These are phyloP conservation scores for Apostichopus californicus DNA, from an alignment of 35 echinoderm and acorn worm genomes.

Conservation along the genomic window DNA sequence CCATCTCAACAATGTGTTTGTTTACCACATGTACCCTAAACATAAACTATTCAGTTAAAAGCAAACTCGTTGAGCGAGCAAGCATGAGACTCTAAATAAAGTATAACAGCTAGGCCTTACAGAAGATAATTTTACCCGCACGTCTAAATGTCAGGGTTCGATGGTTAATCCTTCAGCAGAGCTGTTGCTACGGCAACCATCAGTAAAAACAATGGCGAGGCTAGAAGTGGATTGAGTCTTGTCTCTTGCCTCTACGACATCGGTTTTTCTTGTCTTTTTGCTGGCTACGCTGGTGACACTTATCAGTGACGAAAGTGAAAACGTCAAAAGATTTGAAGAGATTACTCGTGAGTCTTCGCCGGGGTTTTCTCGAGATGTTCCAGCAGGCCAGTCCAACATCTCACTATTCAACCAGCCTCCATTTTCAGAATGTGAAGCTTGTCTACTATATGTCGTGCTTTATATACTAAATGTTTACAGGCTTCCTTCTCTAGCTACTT, in stretches of 20 bases:
- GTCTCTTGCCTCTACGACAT: background rate
- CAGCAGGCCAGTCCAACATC: too few species aligned
- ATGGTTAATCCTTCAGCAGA: background rate
- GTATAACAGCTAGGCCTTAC: background rate
- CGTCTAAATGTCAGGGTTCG: slow-evolving; percentile 33
- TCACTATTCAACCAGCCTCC: too few species aligned
- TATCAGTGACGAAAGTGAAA: background rate
- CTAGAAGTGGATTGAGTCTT: background rate
- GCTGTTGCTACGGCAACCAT: slow-evolving; percentile 2
- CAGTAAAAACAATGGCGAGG: slow-evolving; percentile 3
- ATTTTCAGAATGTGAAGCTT: too few species aligned
- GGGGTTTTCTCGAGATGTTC: background rate
- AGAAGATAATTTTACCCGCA: slow-evolving; percentile 1
- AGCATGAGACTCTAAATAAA: too few species aligned
- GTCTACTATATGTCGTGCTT: too few species aligned
- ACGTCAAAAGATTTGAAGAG: slow-evolving; percentile 20
- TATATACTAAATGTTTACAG: too few species aligned
- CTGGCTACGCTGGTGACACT: background rate
- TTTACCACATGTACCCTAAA: background rate
- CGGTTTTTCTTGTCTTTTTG: background rate
- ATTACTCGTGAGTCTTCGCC: background rate
- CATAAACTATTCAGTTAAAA: too few species aligned
- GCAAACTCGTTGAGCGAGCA: too few species aligned
- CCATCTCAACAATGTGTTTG: background rate
- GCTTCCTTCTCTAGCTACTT: too few species aligned